Evolutionary conservation across 2,888 invertebrate species (phyloP).

Genomic region (Euphydryas editha): DNA sequence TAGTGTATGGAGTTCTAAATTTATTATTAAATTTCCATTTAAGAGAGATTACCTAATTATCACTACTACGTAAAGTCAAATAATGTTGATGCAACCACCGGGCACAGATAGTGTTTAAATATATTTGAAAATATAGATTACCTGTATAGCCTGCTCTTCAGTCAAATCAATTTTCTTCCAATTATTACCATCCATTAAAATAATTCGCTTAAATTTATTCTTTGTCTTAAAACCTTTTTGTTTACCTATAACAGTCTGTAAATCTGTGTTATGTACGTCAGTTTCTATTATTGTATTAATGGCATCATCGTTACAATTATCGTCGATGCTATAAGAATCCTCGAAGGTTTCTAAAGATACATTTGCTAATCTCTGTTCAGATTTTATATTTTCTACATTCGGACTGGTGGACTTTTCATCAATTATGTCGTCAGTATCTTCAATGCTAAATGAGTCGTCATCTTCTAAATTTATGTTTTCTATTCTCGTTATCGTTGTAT

Average conservation of each 20-base stretch:
- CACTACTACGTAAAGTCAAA: too few relatives aligned
- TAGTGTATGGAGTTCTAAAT: too few relatives aligned
- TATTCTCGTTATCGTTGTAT: slow-evolving; percentile 16
- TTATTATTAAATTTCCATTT: too few relatives aligned
- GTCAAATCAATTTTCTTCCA: slow-evolving; percentile 63
- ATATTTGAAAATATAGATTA: slow-evolving; percentile 4
- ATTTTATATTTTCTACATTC: background rate
- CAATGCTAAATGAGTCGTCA: slow-evolving; percentile 32
- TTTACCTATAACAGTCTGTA: slow-evolving; percentile 7
- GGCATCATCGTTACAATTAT: too few relatives aligned
- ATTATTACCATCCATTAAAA: slow-evolving; percentile 56
- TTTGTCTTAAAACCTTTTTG: slow-evolving; percentile 30
- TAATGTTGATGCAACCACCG: too few relatives aligned
- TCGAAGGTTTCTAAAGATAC: too few relatives aligned
- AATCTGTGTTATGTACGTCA: background rate
- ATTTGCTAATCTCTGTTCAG: too few relatives aligned
- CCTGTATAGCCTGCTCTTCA: slow-evolving; percentile 67
- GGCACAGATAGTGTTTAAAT: background rate
- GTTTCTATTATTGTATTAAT: background rate
- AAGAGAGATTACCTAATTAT: too few relatives aligned
- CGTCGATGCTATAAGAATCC: too few relatives aligned
- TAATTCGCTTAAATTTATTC: slow-evolving; percentile 28
- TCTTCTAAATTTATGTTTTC: slow-evolving; percentile 32
- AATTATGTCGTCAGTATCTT: slow-evolving; percentile 27
- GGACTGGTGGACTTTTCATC: background rate